Conservation (phyloP, 2,888 invertebrate genomes). For the Dicyrtomina minuta region DNA sequence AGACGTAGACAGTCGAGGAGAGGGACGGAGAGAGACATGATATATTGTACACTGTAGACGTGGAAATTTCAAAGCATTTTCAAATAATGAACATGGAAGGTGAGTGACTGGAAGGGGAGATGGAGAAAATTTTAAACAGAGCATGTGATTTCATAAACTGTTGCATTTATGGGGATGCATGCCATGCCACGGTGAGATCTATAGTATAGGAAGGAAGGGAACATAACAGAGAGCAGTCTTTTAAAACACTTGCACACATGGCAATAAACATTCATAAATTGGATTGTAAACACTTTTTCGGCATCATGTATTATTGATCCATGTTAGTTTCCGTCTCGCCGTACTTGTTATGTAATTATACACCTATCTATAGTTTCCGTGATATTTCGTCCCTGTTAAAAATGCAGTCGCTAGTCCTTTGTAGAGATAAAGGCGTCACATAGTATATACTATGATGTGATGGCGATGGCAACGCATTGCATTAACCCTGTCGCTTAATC, state of each 20-base stretch:
- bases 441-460: no score
- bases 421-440: no score
- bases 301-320: constrained; percentile 9
- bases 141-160: constrained; percentile 19
- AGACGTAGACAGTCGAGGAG: neutral
- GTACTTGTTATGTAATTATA: no score
- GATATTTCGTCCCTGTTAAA: no score
- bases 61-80: neutral
- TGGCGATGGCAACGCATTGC: no score
- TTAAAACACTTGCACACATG: constrained; percentile 30
- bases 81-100: neutral
- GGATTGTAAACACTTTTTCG: constrained; percentile 27
- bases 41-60: neutral
- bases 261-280: constrained; percentile 19
- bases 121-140: constrained; percentile 1
- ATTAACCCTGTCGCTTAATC: no score
- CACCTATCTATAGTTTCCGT: no score
- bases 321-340: neutral
- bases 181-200: constrained; percentile 7
- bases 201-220: no score
- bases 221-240: constrained; percentile 16
- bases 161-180: constrained; percentile 4
- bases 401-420: no score
- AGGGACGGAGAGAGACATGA: neutral
- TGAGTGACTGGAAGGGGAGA: neutral